Base-by-base conservation (phyloP, 2,113 vertebrate genomes). In the Morone chrysops region DNA sequence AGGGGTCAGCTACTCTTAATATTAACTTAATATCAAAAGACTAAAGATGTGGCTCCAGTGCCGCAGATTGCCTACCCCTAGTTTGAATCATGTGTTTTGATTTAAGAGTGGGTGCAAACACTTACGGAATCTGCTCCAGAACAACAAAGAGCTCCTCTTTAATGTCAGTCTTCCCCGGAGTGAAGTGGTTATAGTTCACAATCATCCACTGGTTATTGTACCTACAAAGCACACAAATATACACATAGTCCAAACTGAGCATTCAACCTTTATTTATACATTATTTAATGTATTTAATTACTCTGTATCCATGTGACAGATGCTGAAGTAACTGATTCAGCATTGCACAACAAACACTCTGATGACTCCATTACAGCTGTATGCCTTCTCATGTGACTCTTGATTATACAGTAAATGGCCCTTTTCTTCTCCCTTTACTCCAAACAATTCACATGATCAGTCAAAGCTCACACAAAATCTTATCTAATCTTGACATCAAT, bases 161-260 rank as follows among this genome's bases (percentile, higher is more conserved):
- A 0, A 93, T 84, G 62, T 89, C 82, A 0, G 84, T 70, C 31
- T 67, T 65, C 0, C 96, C 95, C 0, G 96, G 96, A 0, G 80
- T 77, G 14, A 99, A 99, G 5, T 78, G 84, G 0, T 97, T 98
- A 71, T 98, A 99, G 86, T 99, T 95, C 84, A 99, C 96, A 67
- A 99, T 95, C 98, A 99, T 99, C 98, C 98, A 99, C 91, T 99
- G 98, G 92, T 99, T 99, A 90, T 99, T 99, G 84, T 99, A 99
- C 78, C 98, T 99, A 91, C 31, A 81, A 80, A 50, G 22, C 0
- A 80, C 70, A 41, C 70, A 80, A 48, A 73, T 1, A 36, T 2
- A 75, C 4, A 68, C 11, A 70, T 14, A 73, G 20, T 14, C 12
- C 3, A 61, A 22, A 75, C 11, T n/a, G 13, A 68, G 50, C 11